These are phyloP conservation scores for Agrilus biguttatus DNA, from an alignment of 2,888 invertebrate genomes.

Conservation along the genomic window DNA sequence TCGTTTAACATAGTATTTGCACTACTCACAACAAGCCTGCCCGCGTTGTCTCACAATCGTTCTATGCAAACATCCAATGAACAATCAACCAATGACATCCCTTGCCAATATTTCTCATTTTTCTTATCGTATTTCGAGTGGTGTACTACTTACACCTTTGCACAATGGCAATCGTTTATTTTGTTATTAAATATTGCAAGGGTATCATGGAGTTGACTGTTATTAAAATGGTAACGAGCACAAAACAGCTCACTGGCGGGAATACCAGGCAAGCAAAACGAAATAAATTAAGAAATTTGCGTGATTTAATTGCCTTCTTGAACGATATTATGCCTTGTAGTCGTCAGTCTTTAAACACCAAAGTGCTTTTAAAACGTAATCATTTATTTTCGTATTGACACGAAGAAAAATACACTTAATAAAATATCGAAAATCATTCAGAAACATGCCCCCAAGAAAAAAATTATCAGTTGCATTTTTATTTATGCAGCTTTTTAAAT, in stretches of 20 bases:
- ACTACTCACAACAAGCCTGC: constrained; percentile 33
- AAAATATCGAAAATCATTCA: too few species aligned
- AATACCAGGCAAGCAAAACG: constrained; percentile 27
- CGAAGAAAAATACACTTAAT: too few species aligned
- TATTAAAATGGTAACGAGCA: constrained; percentile 24
- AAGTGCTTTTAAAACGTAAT: too few species aligned
- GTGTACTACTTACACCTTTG: too few species aligned
- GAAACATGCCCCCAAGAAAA: too few species aligned
- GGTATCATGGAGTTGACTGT: background rate
- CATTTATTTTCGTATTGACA: too few species aligned
- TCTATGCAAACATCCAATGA: constrained; percentile 24
- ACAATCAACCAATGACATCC: constrained; percentile 7
- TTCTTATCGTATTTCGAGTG: too few species aligned
- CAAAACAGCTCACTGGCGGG: constrained; percentile 27
- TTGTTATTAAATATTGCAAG: background rate
- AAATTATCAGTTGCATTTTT: too few species aligned
- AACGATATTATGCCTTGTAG: background rate
- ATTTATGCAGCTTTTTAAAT: too few species aligned
- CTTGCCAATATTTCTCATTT: too few species aligned
- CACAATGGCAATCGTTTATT: too few species aligned
- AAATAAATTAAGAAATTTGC: constrained; percentile 9
- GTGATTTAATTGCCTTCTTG: background rate
- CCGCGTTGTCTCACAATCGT: constrained; percentile 35
- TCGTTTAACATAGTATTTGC: constrained; percentile 1
- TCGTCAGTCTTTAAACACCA: constrained; percentile 1